Percentiles rank a stretch among this genome's conserved stretches.
These are phyloP conservation scores for Erebia ligea DNA, from an alignment of 2,888 invertebrate species.

Conservation along the genomic window DNA sequence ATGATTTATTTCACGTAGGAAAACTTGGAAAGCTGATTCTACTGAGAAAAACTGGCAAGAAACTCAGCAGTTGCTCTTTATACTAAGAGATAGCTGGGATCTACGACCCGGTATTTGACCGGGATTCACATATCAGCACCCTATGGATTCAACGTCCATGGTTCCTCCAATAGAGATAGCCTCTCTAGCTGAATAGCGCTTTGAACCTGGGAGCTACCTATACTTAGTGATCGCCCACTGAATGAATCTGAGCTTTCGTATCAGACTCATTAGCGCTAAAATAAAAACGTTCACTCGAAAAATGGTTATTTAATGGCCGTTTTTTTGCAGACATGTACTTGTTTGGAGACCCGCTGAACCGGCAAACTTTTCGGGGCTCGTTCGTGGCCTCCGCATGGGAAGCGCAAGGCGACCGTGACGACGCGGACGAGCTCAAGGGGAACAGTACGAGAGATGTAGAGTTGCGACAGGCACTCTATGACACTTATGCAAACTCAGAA, in stretches of 20 bases:
- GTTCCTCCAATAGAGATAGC: no score
- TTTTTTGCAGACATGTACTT: constrained; percentile 88
- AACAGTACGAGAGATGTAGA: constrained; percentile 89
- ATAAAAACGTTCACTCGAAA: not conserved
- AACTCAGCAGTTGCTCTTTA: no score
- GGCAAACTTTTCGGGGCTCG: constrained; percentile 92
- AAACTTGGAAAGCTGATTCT: no score
- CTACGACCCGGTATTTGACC: no score
- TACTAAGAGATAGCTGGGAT: no score
- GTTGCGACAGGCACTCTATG: constrained; percentile 89
- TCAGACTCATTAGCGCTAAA: not conserved
- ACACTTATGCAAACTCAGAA: constrained; percentile 88
- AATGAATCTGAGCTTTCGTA: not conserved
- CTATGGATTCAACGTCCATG: no score
- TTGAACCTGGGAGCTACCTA: no score
- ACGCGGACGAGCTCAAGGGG: constrained; percentile 84
- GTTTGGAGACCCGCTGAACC: constrained; percentile 87
- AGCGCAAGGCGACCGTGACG: constrained; percentile 79
- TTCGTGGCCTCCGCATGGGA: constrained; percentile 90
- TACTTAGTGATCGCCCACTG: no score
- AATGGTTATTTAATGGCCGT: not conserved
- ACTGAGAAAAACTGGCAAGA: no score
- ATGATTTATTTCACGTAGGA: no score
- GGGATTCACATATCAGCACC: no score
- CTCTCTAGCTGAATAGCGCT: no score